phyloP scores from a whole-genome alignment of 2,797 vertebrate species.

The Borostomias antarcticus region DNA sequence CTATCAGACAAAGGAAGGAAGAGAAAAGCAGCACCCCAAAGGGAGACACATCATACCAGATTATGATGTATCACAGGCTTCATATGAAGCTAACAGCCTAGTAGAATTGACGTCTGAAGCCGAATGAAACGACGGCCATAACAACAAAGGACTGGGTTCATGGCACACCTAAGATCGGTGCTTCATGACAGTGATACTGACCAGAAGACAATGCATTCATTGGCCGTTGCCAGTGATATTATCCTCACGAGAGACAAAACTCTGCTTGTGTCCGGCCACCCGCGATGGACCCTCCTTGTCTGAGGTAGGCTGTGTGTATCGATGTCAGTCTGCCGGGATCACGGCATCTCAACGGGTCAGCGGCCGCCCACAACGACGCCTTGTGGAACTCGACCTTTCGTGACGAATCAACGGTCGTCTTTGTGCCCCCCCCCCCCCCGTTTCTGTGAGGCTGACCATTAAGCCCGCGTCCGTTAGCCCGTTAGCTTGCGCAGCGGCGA shows the following conservation, averaged over 20 bases:
- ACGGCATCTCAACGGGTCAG: conserved; percentile 63
- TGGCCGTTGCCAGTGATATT: conserved; percentile 22
- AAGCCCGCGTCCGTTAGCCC: neutral
- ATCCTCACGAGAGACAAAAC: conserved; percentile 58
- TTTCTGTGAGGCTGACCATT: neutral
- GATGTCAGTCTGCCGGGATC: conserved; percentile 69
- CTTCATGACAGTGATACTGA: conserved; percentile 63
- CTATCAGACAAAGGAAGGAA: conserved; percentile 15
- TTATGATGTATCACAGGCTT: conserved; percentile 29
- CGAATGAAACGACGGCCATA: conserved; percentile 28
- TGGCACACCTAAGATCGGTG: conserved; percentile 47
- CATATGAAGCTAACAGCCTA: conserved; percentile 14
- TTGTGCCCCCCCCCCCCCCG: too few relatives aligned
- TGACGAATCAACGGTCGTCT: conserved; percentile 26
- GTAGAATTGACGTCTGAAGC: conserved; percentile 58
- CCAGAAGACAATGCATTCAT: conserved; percentile 1
- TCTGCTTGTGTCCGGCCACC: conserved; percentile 55
- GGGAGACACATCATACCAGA: conserved; percentile 19
- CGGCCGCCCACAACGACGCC: conserved; percentile 56
- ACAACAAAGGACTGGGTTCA: conserved; percentile 47
- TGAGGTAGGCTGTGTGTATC: conserved; percentile 68
- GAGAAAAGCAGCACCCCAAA: conserved; percentile 8
- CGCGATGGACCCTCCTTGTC: conserved; percentile 36
- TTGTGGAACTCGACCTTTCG: conserved; percentile 48
- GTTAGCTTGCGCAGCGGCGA: neutral